Conservation (phyloP, 2,888 invertebrate genomes). For the Cataglyphis rosenhaueri region DNA sequence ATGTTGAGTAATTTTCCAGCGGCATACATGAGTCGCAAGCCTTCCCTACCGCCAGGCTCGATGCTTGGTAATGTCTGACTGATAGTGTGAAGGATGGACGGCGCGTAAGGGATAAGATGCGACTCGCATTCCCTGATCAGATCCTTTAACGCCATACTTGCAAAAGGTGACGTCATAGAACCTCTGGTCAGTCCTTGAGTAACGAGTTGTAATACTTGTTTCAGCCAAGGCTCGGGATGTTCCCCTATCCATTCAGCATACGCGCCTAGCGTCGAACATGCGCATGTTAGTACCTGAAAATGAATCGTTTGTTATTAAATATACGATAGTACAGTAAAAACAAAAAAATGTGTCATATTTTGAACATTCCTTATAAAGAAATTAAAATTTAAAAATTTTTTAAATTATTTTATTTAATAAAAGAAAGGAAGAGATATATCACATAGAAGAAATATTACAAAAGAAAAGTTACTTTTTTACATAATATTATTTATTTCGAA, state of each 20-base stretch:
- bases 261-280: slow-evolving; percentile 87
- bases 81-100: slow-evolving; percentile 90
- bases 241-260: slow-evolving; percentile 95
- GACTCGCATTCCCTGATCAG: slow-evolving; percentile 93
- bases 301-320: neutral
- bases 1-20: slow-evolving; percentile 91
- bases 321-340: neutral
- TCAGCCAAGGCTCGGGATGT: slow-evolving; percentile 89
- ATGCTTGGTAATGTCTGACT: slow-evolving; percentile 87
- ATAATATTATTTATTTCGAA: neutral
- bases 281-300: slow-evolving; percentile 79
- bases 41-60: slow-evolving; percentile 89
- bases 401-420: neutral
- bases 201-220: slow-evolving; percentile 90
- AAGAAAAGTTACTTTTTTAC: neutral
- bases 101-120: slow-evolving; percentile 91
- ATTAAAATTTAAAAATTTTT: neutral
- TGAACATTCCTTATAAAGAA: neutral
- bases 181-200: slow-evolving; percentile 88
- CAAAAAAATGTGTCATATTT: neutral
- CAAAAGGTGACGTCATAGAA: slow-evolving; percentile 90
- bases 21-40: slow-evolving; percentile 91
- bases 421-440: neutral
- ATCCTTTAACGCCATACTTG: slow-evolving; percentile 95
- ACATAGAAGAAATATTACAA: too few species aligned